Base-by-base conservation (phyloP, 2,888 invertebrate genomes). In the Brenthis daphne region DNA sequence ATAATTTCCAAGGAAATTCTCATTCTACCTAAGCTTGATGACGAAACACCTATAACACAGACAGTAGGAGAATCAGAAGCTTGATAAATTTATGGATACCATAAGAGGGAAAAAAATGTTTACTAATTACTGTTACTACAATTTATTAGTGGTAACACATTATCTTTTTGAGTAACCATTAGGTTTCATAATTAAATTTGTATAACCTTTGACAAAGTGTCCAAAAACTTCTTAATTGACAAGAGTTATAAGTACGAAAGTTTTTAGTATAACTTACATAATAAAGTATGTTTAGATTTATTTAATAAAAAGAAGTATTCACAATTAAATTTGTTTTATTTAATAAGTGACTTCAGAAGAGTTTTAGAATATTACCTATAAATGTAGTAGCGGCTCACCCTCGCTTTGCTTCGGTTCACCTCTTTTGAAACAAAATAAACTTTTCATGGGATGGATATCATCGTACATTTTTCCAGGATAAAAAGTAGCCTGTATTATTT, bases 1-100 rank as follows among this genome's bases (percentile, higher is more conserved):
- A 95, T 99, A 74, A 99, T 99, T 97, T 98, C 99, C 16, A 98
- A 98, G 87, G 99, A 99, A 90, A 99, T 99, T 92, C 94, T 99
- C 74, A 99, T 99, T 88, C 97, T 99, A 77, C 99, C 99, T 67
- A 99, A 99, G 84, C 94, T 97, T 86, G 97, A 97, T 84, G 97
- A 96, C 79, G 96, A 96, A 80, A 88, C 84, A 74, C 94, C 93
- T 33, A 90, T 93, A 54, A 92, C 94, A 54, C 93, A 92, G 77
- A 89, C 94, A 57, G 86, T 84, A n/a, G 90, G 90, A 73, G 92
- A 93, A 86, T 93, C 93, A 6, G 93, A 93, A 84, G 93, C 93
- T 79, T 93, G 85, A 90, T 33, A 54, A 55, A n/a, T 29, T 6
- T 3, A 8, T 6, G 16, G 6, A 37, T 37, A 53, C 14, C 33